Evolutionary conservation across 2,797 vertebrate genomes (phyloP).

Genomic region (Percopsis omiscomaycus): DNA sequence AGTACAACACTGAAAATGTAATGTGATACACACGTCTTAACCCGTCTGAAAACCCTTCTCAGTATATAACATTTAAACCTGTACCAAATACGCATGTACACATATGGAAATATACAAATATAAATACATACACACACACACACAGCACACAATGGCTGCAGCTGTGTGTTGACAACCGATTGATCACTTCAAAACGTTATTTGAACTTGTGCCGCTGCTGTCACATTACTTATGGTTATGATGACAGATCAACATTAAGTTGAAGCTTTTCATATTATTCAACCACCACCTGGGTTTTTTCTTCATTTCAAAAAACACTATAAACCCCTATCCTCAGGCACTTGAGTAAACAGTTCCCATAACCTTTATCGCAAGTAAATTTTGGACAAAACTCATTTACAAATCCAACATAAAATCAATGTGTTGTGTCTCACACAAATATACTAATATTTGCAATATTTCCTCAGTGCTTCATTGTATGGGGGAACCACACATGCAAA

Average conservation of each 20-base stretch:
- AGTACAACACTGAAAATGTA: too few species aligned
- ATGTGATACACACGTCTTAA: too few species aligned
- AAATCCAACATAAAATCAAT: conserved; percentile 10
- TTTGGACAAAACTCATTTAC: not conserved
- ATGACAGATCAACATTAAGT: conserved; percentile 24
- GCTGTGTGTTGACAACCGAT: conserved; percentile 30
- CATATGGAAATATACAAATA: not conserved
- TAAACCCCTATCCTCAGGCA: not conserved
- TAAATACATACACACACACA: not conserved
- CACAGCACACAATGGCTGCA: not conserved
- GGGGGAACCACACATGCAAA: conserved; percentile 28
- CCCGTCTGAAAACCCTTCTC: too few species aligned
- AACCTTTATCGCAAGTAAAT: not conserved
- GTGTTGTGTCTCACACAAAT: conserved; percentile 13
- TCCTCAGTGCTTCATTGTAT: conserved; percentile 40
- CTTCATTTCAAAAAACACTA: not conserved
- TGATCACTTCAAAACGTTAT: conserved; percentile 40
- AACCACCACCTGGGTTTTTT: conserved; percentile 4
- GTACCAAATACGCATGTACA: not conserved
- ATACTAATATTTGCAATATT: conserved; percentile 35
- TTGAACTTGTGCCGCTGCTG: conserved; percentile 6
- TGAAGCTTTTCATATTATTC: not conserved
- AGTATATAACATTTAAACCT: not conserved
- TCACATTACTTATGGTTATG: conserved; percentile 18
- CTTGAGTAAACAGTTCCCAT: not conserved